Evolutionary conservation across 1,140 invertebrate genomes (phyloP).

Genomic region (Trichoplusia ni): DNA sequence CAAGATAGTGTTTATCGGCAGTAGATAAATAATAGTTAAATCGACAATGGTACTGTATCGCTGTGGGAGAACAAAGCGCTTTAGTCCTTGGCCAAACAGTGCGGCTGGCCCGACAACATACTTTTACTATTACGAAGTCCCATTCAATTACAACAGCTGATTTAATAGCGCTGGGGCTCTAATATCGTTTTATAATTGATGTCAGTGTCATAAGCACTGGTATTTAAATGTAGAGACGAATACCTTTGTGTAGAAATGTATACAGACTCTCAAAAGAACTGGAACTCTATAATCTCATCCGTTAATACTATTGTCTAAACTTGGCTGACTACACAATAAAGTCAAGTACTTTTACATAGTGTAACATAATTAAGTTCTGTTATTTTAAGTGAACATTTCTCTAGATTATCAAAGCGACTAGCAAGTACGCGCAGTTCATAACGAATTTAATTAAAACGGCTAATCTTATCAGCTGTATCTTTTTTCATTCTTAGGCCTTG

Average conservation of each 20-base stretch:
- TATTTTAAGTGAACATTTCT: too few relatives aligned
- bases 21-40: constrained; percentile 33
- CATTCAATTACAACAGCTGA: constrained; percentile 24
- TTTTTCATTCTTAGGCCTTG: constrained; percentile 18
- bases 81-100: constrained; percentile 67
- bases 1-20: constrained; percentile 11
- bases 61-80: constrained; percentile 51
- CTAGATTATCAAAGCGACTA: not conserved
- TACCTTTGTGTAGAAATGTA: not conserved
- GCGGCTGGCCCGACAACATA: constrained; percentile 22
- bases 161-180: constrained; percentile 12
- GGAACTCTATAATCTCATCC: too few relatives aligned
- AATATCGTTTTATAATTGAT: constrained; percentile 15
- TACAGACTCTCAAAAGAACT: not conserved
- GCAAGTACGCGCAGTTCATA: not conserved
- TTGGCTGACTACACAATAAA: too few relatives aligned
- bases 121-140: constrained; percentile 39
- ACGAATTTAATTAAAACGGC: constrained; percentile 17
- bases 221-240: not conserved
- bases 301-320: not conserved
- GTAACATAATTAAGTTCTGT: too few relatives aligned
- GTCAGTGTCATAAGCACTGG: constrained; percentile 6
- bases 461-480: constrained; percentile 24
- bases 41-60: constrained; percentile 34
- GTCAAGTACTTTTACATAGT: too few relatives aligned